Percentiles rank a stretch among this genome's conserved stretches.
These are phyloP conservation scores for Myotis planiceps DNA, from an alignment of 2,797 vertebrate species.

Conservation along the genomic window DNA sequence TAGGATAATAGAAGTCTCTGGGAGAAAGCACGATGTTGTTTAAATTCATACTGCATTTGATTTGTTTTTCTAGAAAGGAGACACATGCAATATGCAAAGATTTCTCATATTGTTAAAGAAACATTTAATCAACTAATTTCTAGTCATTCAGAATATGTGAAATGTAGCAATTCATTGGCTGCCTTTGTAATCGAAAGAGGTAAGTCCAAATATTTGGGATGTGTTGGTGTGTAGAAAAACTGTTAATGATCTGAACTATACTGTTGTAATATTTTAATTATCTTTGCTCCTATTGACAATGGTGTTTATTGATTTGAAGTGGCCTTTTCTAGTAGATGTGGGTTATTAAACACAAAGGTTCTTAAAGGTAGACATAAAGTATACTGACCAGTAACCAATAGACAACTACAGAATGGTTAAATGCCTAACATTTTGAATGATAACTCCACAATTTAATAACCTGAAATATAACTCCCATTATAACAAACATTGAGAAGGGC, in stretches of 20 bases:
- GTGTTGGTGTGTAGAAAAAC: constrained; percentile 29
- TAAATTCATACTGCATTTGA: constrained; percentile 52
- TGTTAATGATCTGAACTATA: not conserved
- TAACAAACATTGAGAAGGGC: not conserved
- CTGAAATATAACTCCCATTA: not conserved
- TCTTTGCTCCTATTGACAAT: not conserved
- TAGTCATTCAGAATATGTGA: constrained; percentile 87
- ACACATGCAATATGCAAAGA: constrained; percentile 84
- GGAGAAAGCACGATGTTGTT: not conserved
- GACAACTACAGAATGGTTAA: constrained; percentile 5
- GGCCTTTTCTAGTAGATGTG: not conserved
- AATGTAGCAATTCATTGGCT: constrained; percentile 90
- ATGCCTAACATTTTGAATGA: not conserved
- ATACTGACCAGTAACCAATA: not conserved
- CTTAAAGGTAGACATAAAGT: not conserved
- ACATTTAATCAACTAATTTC: constrained; percentile 88
- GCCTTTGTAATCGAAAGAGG: constrained; percentile 94
- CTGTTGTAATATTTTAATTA: not conserved
- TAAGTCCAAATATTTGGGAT: constrained; percentile 82
- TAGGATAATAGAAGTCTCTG: not conserved
- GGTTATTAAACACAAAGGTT: constrained; percentile 1
- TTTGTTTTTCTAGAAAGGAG: constrained; percentile 87
- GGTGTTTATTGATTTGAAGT: constrained; percentile 13
- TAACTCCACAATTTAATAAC: not conserved
- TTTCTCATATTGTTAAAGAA: constrained; percentile 87